Conservation (phyloP, 2,888 invertebrate species). For the Calliopum simillimum region DNA sequence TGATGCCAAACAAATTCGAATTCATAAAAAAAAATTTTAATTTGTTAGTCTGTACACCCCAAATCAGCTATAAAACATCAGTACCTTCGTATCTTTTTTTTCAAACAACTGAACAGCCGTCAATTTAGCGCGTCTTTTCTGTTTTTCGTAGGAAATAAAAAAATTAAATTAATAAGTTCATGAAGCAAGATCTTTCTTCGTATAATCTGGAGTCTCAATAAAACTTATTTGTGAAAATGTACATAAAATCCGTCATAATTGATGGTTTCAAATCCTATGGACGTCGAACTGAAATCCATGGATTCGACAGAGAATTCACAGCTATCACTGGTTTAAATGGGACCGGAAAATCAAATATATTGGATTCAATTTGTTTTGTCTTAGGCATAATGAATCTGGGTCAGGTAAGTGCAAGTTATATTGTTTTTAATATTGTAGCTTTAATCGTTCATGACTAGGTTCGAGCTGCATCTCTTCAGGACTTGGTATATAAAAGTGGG, state of each 20-base stretch:
- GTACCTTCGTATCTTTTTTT: too few species aligned
- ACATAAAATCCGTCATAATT: conserved; percentile 89
- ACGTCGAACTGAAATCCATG: conserved; percentile 88
- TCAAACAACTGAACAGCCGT: too few species aligned
- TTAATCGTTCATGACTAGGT: conserved; percentile 72
- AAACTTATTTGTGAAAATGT: conserved; percentile 72
- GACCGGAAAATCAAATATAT: conserved; percentile 96
- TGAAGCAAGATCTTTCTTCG: too few species aligned
- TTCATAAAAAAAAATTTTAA: too few species aligned
- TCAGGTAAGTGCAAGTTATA: conserved; percentile 75
- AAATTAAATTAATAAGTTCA: too few species aligned
- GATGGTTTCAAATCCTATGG: conserved; percentile 99
- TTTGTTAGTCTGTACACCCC: too few species aligned
- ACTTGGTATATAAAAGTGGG: conserved; percentile 97
- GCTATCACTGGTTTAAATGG: conserved; percentile 99
- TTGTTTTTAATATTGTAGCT: background rate
- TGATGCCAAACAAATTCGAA: too few species aligned
- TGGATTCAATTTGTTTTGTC: conserved; percentile 98
- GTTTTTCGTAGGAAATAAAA: too few species aligned
- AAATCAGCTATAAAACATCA: too few species aligned
- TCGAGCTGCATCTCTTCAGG: conserved; percentile 88
- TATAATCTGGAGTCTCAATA: background rate
- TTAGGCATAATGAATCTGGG: conserved; percentile 93
- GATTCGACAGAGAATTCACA: conserved; percentile 95
- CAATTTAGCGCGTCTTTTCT: too few species aligned